Evolutionary conservation across 2,888 invertebrate genomes (phyloP).

Genomic region (Latrodectus elegans): DNA sequence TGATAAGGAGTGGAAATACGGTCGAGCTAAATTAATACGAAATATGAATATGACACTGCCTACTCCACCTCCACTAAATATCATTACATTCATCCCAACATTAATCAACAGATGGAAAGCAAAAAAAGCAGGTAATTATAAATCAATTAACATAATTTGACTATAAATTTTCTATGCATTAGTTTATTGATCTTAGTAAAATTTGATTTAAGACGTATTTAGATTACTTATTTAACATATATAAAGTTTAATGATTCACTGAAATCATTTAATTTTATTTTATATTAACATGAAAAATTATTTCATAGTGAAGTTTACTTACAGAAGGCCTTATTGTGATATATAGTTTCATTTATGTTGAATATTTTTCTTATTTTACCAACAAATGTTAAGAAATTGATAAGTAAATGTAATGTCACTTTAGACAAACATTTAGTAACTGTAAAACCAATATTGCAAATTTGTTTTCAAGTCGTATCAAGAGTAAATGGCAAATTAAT

Average conservation of each 20-base stretch:
- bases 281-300: too few relatives aligned
- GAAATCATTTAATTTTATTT: too few relatives aligned
- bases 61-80: constrained; percentile 97
- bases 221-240: constrained; percentile 1
- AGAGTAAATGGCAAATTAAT: too few relatives aligned
- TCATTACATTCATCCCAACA: constrained; percentile 81
- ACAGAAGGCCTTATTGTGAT: too few relatives aligned
- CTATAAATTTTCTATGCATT: not conserved
- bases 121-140: constrained; percentile 51
- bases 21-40: constrained; percentile 96
- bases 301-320: too few relatives aligned
- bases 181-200: not conserved
- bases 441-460: too few relatives aligned
- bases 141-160: not conserved
- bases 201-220: not conserved
- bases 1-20: constrained; percentile 99
- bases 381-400: too few relatives aligned
- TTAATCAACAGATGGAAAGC: constrained; percentile 49
- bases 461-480: too few relatives aligned
- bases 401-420: too few relatives aligned
- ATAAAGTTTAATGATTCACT: not conserved
- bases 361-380: too few relatives aligned
- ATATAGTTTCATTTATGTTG: too few relatives aligned
- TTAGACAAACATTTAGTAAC: too few relatives aligned
- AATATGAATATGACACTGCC: constrained; percentile 98